Evolutionary conservation across 2,888 invertebrate genomes (phyloP), one percentile per base, ranked within the genome.

Genomic region (Caenorhabditis doughertyi): DNA sequence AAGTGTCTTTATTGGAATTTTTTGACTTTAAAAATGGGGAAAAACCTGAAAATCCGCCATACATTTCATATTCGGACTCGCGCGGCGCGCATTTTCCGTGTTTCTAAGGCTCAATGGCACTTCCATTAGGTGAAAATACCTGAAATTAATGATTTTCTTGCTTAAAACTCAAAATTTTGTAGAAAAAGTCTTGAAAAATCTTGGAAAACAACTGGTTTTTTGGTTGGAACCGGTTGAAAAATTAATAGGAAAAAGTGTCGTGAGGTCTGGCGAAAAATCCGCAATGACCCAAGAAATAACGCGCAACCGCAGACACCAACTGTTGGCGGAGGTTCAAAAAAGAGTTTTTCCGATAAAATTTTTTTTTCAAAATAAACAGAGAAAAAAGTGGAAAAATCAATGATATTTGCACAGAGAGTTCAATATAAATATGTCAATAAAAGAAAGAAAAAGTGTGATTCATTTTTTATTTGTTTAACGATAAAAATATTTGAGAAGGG

Each of bases 1-100:
- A 71, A 27, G 13, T 29, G 23, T 16, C 27, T 23, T 29, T 42
- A 11, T 13, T 23, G 23, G 13, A 16, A 42, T 7, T 42, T 42
- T 16, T 42, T 42, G 35, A 35, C 16, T 8, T 3, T 42, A 13
- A 53, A 51, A 23, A 35, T 8, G 8, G 16, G n/a, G 60, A 44
- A 44, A 60, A 21, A 84, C 84, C 21, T 44, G 9, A 60, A 70
- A 84, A 74, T 84, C 79, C 16, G 81, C 64, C 58, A 84, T 51
- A n/a, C 81, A 79, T 76, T 72, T 79, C 53, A 27, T 47, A 29
- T 47, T 56, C 3, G 62, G 56, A 3, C 35, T 44, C 13, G 44
- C 49, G 35, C 32, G 32, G 9, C 16, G 29, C 16, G 49, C 47
- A 64, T 58, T 29, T 49, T 56, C 27, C 0, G 79, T 68, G 13